Conservation (phyloP, 2,797 vertebrate genomes). For the Strix occidentalis region DNA sequence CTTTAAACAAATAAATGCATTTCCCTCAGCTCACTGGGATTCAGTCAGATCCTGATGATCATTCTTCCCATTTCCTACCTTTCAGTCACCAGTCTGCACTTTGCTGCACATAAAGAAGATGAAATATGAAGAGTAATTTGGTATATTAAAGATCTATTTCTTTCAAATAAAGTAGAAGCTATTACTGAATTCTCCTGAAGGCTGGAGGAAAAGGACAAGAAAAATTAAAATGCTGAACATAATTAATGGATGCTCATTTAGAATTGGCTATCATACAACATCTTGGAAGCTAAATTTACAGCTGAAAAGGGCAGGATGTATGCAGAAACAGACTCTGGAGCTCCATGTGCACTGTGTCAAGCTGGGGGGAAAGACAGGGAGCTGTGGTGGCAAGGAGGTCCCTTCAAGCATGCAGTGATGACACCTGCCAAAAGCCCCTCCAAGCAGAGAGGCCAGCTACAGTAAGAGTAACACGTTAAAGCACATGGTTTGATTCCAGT, state of each 20-base stretch:
- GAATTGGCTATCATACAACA: conserved; percentile 34
- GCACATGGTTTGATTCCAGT: not conserved
- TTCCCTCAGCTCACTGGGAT: not conserved
- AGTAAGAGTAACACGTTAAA: not conserved
- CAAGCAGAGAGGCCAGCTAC: not conserved
- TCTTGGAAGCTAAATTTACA: conserved; percentile 54
- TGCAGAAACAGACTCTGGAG: not conserved
- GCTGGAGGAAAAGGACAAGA: conserved; percentile 22
- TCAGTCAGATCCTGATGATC: not conserved
- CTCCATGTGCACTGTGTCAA: not conserved
- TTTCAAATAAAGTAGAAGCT: conserved; percentile 44
- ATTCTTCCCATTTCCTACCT: not conserved
- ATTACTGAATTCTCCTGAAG: conserved; percentile 33
- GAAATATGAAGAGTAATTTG: conserved; percentile 14
- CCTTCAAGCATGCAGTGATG: not conserved
- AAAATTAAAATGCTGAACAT: conserved; percentile 58
- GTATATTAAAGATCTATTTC: conserved; percentile 42
- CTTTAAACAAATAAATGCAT: not conserved
- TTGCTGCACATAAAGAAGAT: not conserved
- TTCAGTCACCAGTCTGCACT: not conserved
- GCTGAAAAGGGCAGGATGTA: conserved; percentile 5
- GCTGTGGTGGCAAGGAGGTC: not conserved
- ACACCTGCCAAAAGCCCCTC: not conserved
- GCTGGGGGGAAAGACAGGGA: not conserved
- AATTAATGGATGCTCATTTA: conserved; percentile 64